A percentile compares a stretch with the other conserved stretches of the same genome.
phyloP scores from a whole-genome alignment of 2,797 vertebrate genomes.

The Halcyon chelicuti region DNA sequence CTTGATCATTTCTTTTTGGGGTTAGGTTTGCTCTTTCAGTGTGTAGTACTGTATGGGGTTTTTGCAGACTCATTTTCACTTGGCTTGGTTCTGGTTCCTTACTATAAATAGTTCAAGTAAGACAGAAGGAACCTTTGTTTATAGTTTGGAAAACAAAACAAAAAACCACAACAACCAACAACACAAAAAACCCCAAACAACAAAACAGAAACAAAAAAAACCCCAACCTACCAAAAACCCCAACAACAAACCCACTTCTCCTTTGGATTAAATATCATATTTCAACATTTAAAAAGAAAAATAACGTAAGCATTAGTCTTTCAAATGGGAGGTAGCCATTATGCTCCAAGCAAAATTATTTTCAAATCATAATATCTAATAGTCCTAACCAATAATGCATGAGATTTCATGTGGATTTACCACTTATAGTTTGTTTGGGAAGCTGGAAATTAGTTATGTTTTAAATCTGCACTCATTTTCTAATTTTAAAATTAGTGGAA shows the following conservation, averaged over 20 bases:
- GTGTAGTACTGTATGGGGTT: accelerated
- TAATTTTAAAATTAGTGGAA: not conserved
- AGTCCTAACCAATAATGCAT: not conserved
- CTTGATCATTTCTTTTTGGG: not conserved
- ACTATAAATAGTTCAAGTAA: constrained; percentile 34
- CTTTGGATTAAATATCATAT: constrained; percentile 17
- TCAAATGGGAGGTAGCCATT: not conserved
- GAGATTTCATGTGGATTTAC: not conserved
- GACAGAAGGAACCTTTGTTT: constrained; percentile 17
- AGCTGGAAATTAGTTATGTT: not conserved
- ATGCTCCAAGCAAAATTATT: not conserved
- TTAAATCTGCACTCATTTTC: not conserved
- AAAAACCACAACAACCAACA: not conserved
- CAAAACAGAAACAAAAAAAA: too few species aligned
- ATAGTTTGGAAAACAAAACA: not conserved
- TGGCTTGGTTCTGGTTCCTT: constrained; percentile 28
- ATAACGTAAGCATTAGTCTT: not conserved
- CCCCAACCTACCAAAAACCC: too few species aligned
- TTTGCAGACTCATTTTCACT: constrained; percentile 56
- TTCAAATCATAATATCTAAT: not conserved
- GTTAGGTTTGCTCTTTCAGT: not conserved
- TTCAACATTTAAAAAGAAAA: not conserved
- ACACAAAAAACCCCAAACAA: too few species aligned
- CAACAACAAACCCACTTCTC: not conserved
- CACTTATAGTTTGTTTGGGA: not conserved